These are phyloP conservation scores for Cryptocheilus praepositus DNA, from an alignment of 2,888 invertebrate genomes.

Conservation along the genomic window DNA sequence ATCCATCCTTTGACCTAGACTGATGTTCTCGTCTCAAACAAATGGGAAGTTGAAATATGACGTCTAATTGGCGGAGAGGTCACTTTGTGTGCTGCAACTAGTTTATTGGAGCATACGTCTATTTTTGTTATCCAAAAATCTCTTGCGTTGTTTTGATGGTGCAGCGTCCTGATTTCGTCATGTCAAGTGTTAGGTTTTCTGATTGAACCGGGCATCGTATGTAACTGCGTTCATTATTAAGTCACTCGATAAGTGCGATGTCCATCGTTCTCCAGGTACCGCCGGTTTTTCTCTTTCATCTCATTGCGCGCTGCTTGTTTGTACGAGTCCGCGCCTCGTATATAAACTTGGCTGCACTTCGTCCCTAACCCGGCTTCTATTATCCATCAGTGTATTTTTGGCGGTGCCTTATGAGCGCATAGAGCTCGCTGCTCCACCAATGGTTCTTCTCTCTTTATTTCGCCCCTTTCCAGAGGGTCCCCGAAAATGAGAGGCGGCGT, in stretches of 20 bases:
- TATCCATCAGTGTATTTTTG: constrained; percentile 42
- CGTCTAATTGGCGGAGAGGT: no score
- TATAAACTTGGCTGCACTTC: constrained; percentile 23
- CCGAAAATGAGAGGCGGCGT: background rate
- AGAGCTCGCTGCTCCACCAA: background rate
- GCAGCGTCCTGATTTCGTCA: no score
- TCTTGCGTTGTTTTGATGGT: no score
- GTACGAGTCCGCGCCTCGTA: constrained; percentile 4
- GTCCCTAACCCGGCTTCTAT: constrained; percentile 26
- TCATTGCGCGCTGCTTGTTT: constrained; percentile 26
- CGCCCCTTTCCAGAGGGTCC: no score
- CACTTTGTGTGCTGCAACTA: no score
- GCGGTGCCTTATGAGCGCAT: constrained; percentile 34
- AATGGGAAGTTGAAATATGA: no score
- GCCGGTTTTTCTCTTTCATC: constrained; percentile 14
- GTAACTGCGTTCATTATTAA: background rate
- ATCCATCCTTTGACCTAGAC: background rate
- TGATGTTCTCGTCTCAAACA: background rate
- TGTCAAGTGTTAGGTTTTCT: no score
- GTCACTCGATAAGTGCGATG: no score
- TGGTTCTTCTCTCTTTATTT: background rate
- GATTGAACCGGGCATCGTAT: no score
- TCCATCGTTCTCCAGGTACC: background rate
- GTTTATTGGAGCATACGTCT: no score
- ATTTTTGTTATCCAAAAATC: no score